phyloP scores from a whole-genome alignment of 2,888 invertebrate species.

The Formica aserva region DNA sequence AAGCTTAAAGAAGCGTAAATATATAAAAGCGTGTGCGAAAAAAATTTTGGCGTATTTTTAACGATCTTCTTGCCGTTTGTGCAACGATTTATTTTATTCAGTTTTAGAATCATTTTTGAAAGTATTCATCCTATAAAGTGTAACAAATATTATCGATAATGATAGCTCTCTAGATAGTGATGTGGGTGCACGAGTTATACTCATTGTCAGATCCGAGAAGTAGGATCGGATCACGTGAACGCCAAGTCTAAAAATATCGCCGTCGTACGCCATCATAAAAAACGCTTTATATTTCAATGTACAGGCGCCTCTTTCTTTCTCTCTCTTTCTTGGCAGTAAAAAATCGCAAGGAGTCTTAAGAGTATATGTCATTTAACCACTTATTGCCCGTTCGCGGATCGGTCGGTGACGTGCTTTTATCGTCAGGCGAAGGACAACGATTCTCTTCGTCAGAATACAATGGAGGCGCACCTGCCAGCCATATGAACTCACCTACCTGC shows the following conservation, averaged over 20 bases:
- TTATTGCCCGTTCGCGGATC: constrained; percentile 50
- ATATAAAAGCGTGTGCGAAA: not conserved
- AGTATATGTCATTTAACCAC: constrained; percentile 53
- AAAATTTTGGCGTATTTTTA: not conserved
- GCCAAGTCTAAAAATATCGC: constrained; percentile 6
- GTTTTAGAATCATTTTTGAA: not conserved
- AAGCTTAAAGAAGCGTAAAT: not conserved
- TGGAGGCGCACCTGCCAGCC: constrained; percentile 40
- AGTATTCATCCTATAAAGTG: constrained; percentile 2
- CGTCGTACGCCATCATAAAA: constrained; percentile 18
- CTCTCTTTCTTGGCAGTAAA: constrained; percentile 20
- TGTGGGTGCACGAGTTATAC: not conserved
- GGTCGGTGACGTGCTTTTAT: constrained; percentile 48
- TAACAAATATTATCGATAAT: constrained; percentile 22
- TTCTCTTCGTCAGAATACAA: constrained; percentile 19
- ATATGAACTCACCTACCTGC: not conserved
- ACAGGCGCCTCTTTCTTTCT: constrained; percentile 9
- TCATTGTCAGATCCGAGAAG: not conserved
- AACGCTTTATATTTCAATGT: constrained; percentile 46
- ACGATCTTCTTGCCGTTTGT: not conserved
- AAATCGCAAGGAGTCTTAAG: constrained; percentile 34
- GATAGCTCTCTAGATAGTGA: constrained; percentile 11
- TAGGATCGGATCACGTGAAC: not conserved
- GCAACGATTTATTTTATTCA: not conserved
- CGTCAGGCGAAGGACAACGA: constrained; percentile 17